Evolutionary conservation across 2,113 vertebrate species (phyloP).

Genomic region (Pelusios castaneus): DNA sequence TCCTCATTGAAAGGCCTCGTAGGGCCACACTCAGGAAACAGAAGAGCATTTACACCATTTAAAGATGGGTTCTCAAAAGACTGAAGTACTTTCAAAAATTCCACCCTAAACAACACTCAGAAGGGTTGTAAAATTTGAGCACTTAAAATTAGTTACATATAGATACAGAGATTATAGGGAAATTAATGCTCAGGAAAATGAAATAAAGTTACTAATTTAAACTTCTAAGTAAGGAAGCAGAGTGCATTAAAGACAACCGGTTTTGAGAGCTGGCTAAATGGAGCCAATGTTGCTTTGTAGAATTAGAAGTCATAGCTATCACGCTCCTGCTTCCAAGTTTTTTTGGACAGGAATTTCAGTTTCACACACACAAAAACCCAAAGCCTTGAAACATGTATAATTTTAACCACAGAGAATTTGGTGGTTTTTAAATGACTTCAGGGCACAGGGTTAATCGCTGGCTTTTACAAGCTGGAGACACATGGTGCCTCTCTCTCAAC

Average conservation of each 20-base stretch:
- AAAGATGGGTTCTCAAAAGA: neutral
- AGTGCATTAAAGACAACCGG: neutral
- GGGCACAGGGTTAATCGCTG: neutral
- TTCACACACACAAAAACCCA: neutral
- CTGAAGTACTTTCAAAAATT: neutral
- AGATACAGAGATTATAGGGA: rapidly evolving
- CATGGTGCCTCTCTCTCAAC: neutral
- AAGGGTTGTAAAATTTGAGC: neutral
- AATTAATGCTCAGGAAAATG: rapidly evolving
- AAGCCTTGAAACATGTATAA: neutral
- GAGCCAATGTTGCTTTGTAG: neutral
- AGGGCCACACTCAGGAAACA: neutral
- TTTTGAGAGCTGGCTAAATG: neutral
- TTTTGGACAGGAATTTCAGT: neutral
- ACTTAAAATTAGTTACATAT: neutral
- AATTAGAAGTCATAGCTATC: neutral
- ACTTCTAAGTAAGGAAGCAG: neutral
- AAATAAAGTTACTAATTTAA: neutral
- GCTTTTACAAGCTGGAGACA: neutral
- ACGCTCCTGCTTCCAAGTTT: neutral
- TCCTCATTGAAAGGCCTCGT: neutral
- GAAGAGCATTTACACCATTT: neutral
- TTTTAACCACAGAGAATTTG: too few relatives aligned
- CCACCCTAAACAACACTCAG: neutral
- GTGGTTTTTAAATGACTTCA: rapidly evolving